These are phyloP conservation scores for Gryllus bimaculatus DNA, from an alignment of 1,140 invertebrate genomes.

Conservation along the genomic window DNA sequence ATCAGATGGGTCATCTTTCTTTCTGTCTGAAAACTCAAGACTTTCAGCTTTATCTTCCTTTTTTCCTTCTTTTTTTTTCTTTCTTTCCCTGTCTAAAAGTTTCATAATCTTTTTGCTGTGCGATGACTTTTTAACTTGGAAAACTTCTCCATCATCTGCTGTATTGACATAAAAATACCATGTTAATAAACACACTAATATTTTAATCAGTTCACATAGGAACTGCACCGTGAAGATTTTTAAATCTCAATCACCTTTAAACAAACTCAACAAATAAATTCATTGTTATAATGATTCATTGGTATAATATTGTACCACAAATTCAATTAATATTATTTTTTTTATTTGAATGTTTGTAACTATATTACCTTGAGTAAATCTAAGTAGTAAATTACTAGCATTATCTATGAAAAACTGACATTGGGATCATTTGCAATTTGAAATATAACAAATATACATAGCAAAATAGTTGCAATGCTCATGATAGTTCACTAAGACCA, in stretches of 20 bases:
- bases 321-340: background rate
- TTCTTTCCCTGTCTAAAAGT: constrained; percentile 70
- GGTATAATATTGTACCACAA: background rate
- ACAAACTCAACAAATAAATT: background rate
- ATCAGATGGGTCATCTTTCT: constrained; percentile 39
- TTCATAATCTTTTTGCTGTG: constrained; percentile 84
- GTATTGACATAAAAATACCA: constrained; percentile 26
- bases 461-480: no score
- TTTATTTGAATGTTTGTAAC: no score
- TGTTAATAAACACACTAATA: background rate
- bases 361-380: no score
- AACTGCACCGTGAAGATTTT: background rate
- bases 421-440: no score
- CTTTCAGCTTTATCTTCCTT: constrained; percentile 42
- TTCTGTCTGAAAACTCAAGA: constrained; percentile 37
- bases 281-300: background rate
- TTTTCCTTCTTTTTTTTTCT: constrained; percentile 53
- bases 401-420: no score
- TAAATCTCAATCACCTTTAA: background rate
- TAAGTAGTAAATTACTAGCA: no score
- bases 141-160: constrained; percentile 80
- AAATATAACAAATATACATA: no score
- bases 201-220: background rate
- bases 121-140: constrained; percentile 90
- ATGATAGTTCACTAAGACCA: no score